phyloP scores from a whole-genome alignment of 2,888 invertebrate genomes.

The Cremastobaeus sp. region DNA sequence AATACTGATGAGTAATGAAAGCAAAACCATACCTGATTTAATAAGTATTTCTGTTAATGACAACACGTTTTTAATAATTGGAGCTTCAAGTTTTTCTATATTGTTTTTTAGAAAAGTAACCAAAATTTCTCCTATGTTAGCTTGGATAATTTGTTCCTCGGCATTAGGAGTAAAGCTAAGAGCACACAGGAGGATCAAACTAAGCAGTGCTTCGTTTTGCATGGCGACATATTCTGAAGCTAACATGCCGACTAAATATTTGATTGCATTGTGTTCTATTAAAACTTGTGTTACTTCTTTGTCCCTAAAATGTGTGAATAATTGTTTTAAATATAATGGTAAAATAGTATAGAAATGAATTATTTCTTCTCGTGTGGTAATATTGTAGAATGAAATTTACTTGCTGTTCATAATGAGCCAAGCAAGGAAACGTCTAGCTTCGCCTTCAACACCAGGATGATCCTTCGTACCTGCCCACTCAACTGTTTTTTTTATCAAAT shows the following conservation, averaged over 20 bases:
- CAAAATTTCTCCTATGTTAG: conserved; percentile 80
- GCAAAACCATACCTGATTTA: conserved; percentile 72
- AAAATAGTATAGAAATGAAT: too few species aligned
- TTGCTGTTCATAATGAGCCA: conserved; percentile 87
- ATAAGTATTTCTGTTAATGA: conserved; percentile 79
- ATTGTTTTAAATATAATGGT: too few species aligned
- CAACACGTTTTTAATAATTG: conserved; percentile 80
- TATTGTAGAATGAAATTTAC: conserved; percentile 66
- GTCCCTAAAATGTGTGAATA: conserved; percentile 68
- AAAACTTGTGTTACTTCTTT: conserved; percentile 78
- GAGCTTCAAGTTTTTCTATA: conserved; percentile 79
- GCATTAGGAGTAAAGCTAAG: conserved; percentile 70
- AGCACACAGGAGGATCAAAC: conserved; percentile 83
- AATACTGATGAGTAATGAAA: too few species aligned
- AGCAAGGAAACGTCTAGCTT: conserved; percentile 87
- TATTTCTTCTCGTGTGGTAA: too few species aligned
- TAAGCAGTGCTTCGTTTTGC: conserved; percentile 90
- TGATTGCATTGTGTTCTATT: conserved; percentile 83
- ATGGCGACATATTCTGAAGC: conserved; percentile 90
- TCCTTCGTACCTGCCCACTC: conserved; percentile 88
- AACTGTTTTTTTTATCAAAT: conserved; percentile 84
- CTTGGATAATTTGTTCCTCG: conserved; percentile 76
- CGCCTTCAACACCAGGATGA: conserved; percentile 90
- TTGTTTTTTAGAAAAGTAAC: conserved; percentile 79
- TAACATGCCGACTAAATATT: conserved; percentile 89